These are phyloP conservation scores for Tenthredo distinguenda DNA, from an alignment of 2,888 invertebrate species.

Conservation along the genomic window DNA sequence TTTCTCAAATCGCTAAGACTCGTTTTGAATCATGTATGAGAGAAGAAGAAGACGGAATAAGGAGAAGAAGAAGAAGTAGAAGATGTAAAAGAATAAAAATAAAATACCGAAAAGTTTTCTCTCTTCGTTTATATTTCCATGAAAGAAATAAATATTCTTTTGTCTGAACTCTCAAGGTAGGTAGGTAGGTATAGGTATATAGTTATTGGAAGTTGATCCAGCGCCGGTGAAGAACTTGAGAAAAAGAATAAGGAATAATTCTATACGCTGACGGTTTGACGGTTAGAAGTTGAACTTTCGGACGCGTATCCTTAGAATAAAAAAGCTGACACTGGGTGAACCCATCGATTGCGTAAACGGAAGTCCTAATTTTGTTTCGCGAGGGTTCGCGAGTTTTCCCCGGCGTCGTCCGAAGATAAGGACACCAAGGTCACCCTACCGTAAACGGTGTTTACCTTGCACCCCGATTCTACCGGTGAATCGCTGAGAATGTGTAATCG, in stretches of 20 bases:
- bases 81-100: constrained; percentile 17
- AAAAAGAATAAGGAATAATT: constrained; percentile 12
- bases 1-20: constrained; percentile 1
- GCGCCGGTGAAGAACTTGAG: not conserved
- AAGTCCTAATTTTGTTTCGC: constrained; percentile 18
- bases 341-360: constrained; percentile 15
- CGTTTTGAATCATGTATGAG: constrained; percentile 37
- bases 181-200: not conserved
- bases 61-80: not conserved
- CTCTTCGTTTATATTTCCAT: constrained; percentile 30
- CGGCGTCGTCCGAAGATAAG: not conserved
- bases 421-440: not conserved
- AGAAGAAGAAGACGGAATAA: not conserved
- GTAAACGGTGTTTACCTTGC: not conserved
- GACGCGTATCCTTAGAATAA: not conserved
- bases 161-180: constrained; percentile 29
- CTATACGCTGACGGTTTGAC: not conserved
- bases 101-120: constrained; percentile 36
- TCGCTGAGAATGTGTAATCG: not conserved
- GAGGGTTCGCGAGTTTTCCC: not conserved
- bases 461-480: not conserved
- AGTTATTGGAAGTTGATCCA: constrained; percentile 32
- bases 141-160: constrained; percentile 41
- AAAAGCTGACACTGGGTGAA: not conserved
- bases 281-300: not conserved